A percentile compares a stretch with the other conserved stretches of the same genome.
Conservation (phyloP, 2,888 invertebrate species). For the Molorchus minor region DNA sequence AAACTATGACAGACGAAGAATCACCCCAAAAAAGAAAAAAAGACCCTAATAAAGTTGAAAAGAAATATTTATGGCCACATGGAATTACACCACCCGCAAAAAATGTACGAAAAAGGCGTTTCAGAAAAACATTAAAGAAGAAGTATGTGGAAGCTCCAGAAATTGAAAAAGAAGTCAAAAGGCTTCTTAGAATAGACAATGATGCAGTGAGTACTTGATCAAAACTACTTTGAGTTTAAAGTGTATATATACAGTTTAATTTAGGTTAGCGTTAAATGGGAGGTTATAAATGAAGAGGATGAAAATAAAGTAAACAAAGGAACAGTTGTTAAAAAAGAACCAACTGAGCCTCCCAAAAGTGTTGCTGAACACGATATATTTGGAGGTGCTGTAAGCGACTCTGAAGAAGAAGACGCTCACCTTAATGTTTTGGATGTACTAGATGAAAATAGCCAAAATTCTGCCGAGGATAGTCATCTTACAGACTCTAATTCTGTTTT, state of each 20-base stretch:
- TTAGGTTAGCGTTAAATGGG: constrained; percentile 76
- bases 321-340: constrained; percentile 60
- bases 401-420: constrained; percentile 77
- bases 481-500: constrained; percentile 75
- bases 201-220: constrained; percentile 88
- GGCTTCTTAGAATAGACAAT: constrained; percentile 88
- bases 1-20: constrained; percentile 78
- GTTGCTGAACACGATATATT: constrained; percentile 86
- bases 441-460: constrained; percentile 80
- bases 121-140: constrained; percentile 94
- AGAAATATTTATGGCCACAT: constrained; percentile 94
- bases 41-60: constrained; percentile 81
- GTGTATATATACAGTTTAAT: constrained; percentile 17
- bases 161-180: constrained; percentile 97
- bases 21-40: constrained; percentile 83
- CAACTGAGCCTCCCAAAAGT: constrained; percentile 53
- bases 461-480: constrained; percentile 76
- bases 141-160: constrained; percentile 98
- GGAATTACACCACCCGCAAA: constrained; percentile 96
- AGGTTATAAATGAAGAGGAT: constrained; percentile 89
- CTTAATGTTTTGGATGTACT: constrained; percentile 76
- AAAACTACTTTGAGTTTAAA: neutral
- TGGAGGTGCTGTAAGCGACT: constrained; percentile 92
- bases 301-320: constrained; percentile 67
- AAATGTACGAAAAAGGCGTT: constrained; percentile 91